These are phyloP conservation scores for Lithophane leautieri DNA, from an alignment of 2,888 invertebrate genomes.

Conservation along the genomic window DNA sequence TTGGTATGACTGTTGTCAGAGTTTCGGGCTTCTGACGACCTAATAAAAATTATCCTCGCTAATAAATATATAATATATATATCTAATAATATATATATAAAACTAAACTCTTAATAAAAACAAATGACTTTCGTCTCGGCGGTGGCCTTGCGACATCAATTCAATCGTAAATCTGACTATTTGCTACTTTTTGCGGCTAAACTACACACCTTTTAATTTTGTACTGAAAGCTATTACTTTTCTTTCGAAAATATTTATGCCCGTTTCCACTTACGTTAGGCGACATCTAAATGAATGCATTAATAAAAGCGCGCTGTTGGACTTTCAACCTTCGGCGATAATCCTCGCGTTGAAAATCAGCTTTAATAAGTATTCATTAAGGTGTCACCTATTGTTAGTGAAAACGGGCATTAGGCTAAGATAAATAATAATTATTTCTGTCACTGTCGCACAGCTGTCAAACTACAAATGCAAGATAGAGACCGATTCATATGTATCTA, in stretches of 20 bases:
- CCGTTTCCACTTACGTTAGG: not conserved
- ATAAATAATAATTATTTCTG: not conserved
- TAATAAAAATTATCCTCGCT: too few relatives aligned
- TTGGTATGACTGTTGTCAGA: too few relatives aligned
- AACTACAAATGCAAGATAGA: not conserved
- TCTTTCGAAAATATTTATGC: not conserved
- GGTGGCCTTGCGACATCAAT: not conserved
- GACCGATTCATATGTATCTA: not conserved
- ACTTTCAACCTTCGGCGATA: not conserved
- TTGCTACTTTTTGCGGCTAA: not conserved
- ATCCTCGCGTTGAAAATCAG: not conserved
- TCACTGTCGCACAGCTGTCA: not conserved
- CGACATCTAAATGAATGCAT: not conserved
- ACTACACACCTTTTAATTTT: not conserved
- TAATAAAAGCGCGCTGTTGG: not conserved
- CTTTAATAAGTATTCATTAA: not conserved
- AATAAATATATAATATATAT: too few relatives aligned
- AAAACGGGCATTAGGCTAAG: not conserved
- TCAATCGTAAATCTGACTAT: not conserved
- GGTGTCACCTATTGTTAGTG: too few relatives aligned
- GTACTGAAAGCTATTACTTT: not conserved
- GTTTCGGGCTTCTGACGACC: too few relatives aligned
- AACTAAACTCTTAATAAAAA: not conserved
- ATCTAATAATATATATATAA: too few relatives aligned
- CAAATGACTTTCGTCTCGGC: not conserved